Conservation (phyloP, 2,797 vertebrate species). For the Sciaenops ocellatus region DNA sequence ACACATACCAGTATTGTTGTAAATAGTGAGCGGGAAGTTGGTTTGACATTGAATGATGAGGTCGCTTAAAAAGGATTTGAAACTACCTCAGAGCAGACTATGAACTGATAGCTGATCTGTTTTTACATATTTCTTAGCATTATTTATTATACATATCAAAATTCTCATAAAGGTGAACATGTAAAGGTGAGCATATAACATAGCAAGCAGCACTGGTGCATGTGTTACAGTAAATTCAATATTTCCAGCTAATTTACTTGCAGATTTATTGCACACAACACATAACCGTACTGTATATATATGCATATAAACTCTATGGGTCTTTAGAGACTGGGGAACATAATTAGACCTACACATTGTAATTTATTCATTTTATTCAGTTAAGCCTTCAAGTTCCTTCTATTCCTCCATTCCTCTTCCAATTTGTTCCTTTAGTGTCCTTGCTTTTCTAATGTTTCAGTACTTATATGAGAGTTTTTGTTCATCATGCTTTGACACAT, state of each 20-base stretch:
- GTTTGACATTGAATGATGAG: constrained; percentile 1
- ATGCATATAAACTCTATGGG: not conserved
- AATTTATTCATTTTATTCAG: not conserved
- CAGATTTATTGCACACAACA: not conserved
- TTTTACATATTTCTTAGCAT: too few species aligned
- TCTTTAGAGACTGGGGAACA: not conserved
- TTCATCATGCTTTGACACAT: too few species aligned
- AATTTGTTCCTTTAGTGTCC: not conserved
- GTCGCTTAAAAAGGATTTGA: not conserved
- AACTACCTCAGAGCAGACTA: not conserved
- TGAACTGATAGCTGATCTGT: not conserved
- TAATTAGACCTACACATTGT: not conserved
- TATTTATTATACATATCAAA: not conserved
- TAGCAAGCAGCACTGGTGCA: not conserved
- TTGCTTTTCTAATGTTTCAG: not conserved
- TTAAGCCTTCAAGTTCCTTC: not conserved
- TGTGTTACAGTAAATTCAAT: not conserved
- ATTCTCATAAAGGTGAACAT: not conserved
- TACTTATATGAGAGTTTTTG: too few species aligned
- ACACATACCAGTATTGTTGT: not conserved
- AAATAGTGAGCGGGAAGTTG: not conserved
- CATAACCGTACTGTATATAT: not conserved
- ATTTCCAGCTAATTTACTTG: not conserved
- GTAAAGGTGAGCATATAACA: not conserved
- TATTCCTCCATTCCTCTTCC: not conserved